These are phyloP conservation scores for Sycophila texana DNA, from an alignment of 2,888 invertebrate species.

Conservation along the genomic window DNA sequence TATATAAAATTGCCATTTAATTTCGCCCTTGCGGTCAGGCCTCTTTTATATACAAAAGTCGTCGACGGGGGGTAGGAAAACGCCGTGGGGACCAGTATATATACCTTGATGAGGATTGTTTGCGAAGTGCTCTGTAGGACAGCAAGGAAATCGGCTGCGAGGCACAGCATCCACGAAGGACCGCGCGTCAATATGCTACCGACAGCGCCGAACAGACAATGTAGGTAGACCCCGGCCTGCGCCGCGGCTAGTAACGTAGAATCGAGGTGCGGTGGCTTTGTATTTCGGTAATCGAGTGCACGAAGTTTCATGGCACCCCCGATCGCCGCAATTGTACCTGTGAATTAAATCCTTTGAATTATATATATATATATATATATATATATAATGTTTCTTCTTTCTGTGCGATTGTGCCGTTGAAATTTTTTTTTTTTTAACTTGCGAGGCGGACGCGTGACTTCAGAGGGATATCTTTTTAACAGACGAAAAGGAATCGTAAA, in stretches of 20 bases:
- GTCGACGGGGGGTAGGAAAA: too few species aligned
- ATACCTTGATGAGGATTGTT: constrained; percentile 83
- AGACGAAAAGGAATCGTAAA: too few species aligned
- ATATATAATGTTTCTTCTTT: background rate
- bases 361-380: too few species aligned
- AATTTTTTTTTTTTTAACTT: background rate
- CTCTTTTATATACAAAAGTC: too few species aligned
- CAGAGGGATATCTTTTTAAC: too few species aligned
- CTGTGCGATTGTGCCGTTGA: background rate
- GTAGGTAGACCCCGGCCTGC: constrained; percentile 89
- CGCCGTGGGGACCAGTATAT: constrained; percentile 2
- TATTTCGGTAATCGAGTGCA: constrained; percentile 65
- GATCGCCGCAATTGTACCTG: constrained; percentile 67
- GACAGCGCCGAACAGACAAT: constrained; percentile 91
- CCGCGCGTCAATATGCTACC: constrained; percentile 65
- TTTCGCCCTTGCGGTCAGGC: too few species aligned
- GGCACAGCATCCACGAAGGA: constrained; percentile 79
- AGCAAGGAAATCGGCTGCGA: constrained; percentile 85
- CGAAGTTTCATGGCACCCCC: constrained; percentile 66
- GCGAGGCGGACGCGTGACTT: too few species aligned
- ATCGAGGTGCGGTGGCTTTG: constrained; percentile 79
- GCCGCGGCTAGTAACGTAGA: constrained; percentile 90
- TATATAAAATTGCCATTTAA: too few species aligned
- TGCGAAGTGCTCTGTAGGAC: constrained; percentile 88
- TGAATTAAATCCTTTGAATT: background rate